phyloP scores from a whole-genome alignment of 2,888 invertebrate species.

The Willowsia nigromaculata region DNA sequence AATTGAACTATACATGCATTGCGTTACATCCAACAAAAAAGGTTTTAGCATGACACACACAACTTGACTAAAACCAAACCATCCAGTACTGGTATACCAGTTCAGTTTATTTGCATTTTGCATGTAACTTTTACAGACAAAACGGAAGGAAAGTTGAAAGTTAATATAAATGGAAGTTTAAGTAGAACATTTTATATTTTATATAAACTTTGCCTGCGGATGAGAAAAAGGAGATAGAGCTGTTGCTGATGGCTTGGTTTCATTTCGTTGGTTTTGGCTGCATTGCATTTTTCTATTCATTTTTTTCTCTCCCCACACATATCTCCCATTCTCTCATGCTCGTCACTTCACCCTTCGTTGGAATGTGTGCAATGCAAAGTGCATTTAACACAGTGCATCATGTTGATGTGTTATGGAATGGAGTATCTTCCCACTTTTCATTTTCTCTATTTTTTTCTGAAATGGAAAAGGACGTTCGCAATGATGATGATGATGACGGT shows the following conservation, averaged over 20 bases:
- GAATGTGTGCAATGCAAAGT: constrained; percentile 61
- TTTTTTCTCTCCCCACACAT: not conserved
- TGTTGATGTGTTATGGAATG: not conserved
- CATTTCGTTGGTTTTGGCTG: not conserved
- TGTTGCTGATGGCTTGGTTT: constrained; percentile 11
- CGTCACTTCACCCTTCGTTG: constrained; percentile 55
- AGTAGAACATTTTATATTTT: constrained; percentile 44
- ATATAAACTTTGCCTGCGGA: constrained; percentile 28
- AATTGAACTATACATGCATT: constrained; percentile 2
- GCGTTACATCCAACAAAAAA: not conserved
- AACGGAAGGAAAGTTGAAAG: no score
- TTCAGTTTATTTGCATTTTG: not conserved
- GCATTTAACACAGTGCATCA: constrained; percentile 9
- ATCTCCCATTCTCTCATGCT: not conserved
- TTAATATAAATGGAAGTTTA: constrained; percentile 50
- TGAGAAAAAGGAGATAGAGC: not conserved
- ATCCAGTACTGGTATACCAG: no score
- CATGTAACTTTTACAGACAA: no score
- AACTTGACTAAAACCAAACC: not conserved
- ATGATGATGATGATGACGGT: constrained; percentile 31
- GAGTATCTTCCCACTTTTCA: constrained; percentile 39
- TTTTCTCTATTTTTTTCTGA: constrained; percentile 8
- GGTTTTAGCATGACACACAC: not conserved
- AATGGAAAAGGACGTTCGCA: constrained; percentile 13
- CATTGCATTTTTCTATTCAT: not conserved